Base-by-base conservation (phyloP, 2,888 invertebrate species). In the Limnephilus lunatus region DNA sequence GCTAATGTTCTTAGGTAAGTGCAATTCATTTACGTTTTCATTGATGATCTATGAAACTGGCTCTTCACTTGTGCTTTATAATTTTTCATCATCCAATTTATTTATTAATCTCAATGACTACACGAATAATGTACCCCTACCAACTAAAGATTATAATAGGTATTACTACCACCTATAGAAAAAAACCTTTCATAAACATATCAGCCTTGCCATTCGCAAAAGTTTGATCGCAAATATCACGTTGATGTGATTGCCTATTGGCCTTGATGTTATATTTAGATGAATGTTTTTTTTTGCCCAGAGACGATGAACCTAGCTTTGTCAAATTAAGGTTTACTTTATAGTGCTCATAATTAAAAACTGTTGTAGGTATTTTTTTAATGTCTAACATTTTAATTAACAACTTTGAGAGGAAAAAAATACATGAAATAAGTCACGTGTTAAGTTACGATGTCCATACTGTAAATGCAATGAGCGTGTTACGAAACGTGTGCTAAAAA, bases 91-190 rank as follows among this genome's bases (percentile, higher is more conserved):
- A 68, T 68, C 68, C 68, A 25, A 68, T 68, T 68, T 68, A 68
- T 68, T 68, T 68, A 68, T 68, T 68, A 68, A 68, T 68, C 68
- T 68, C 68, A 68, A 68, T 68, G 68, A 68, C 68, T 68, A 68
- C 68, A 68, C 68, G 68, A 68, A 68, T 68, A 68, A n/a, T 68
- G 68, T n/a, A 68, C 25, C 68, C 25, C n/a, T 68, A n/a, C n/a
- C n/a, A 68, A 68, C 25, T 68, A 53, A 14, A 53, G 14, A 53
- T 53, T 53, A 53, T 12, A 53, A 53, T 5, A 68, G 68, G n/a
- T 68, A 68, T 68, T 68, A 68, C 25, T 68, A 68, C 53, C 7
- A 68, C 25, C 68, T 68, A 68, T 1, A 11, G n/a, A 15, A 68
- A 25, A 25, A 68, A 68, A 68, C 68, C 68, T 68, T 68, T 68